phyloP scores from a whole-genome alignment of 92 coral and sea anemone species.

The Epizoanthus ramosus region DNA sequence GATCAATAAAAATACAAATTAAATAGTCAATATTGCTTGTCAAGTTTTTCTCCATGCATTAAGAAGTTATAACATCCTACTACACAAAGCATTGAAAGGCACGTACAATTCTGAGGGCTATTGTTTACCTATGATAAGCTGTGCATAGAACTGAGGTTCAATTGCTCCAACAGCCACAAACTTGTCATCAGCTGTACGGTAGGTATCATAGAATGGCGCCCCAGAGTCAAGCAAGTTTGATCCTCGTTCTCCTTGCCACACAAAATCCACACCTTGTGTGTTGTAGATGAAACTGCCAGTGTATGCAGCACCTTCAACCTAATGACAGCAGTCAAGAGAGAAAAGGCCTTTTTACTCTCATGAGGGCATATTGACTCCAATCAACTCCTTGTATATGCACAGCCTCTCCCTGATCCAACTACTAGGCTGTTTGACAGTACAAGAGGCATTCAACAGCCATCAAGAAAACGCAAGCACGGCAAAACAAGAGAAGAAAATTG shows the following conservation, averaged over 20 bases:
- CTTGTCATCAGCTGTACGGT: constrained; percentile 83
- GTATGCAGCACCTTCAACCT: constrained; percentile 91
- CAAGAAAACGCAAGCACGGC: constrained; percentile 60
- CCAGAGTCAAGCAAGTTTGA: constrained; percentile 86
- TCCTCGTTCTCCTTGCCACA: constrained; percentile 88
- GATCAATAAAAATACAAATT: too few relatives aligned
- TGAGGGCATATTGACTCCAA: background rate
- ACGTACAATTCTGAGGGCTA: background rate
- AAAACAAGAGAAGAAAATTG: background rate
- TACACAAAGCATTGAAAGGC: background rate
- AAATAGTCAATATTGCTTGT: background rate
- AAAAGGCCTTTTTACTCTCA: too few relatives aligned
- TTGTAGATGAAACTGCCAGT: constrained; percentile 81
- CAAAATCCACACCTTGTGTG: constrained; percentile 50
- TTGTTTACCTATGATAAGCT: constrained; percentile 71
- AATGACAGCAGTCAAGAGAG: background rate
- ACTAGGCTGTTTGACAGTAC: constrained; percentile 55
- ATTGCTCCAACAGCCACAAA: constrained; percentile 89
- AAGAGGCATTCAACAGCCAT: constrained; percentile 7
- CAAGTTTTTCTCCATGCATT: too few relatives aligned
- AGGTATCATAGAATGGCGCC: constrained; percentile 94
- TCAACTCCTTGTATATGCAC: background rate
- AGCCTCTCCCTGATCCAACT: constrained; percentile 87
- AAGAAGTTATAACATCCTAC: background rate
- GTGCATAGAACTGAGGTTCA: constrained; percentile 85